Base-by-base conservation (phyloP, 2,888 invertebrate genomes). In the Dendrolimus pini region DNA sequence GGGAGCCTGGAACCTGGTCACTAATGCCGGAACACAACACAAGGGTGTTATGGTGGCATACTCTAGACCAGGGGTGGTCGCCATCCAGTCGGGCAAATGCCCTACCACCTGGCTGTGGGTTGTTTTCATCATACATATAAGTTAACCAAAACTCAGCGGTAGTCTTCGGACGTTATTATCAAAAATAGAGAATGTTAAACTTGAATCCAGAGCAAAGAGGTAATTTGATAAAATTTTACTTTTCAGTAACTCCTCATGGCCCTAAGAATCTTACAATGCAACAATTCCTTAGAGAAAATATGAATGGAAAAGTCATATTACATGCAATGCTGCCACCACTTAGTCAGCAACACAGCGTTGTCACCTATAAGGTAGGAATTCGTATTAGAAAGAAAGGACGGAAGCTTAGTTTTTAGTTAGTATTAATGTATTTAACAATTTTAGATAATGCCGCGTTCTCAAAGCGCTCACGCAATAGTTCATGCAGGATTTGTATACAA, bases 381-480 rank as follows among this genome's bases (percentile, higher is more conserved):
- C 61, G 61, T 52, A 68, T 66, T 55, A 30, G 30, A 30, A 30
- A 30, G 30, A 30, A 30, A 30, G 30, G 30, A 30, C 3, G 30
- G 30, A 30, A 30, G 30, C 30, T 30, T 30, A 30, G 6, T 30
- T 30, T 30, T 30, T 6, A 30, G 30, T 30, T 30, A 30, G 30
- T 30, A 30, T 30, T 30, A 3, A 30, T 30, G 30, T 30, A 6
- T 30, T 30, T 30, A 30, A 30, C 6, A 30, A 30, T 30, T 30
- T 30, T 30, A 95, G 95, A 92, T 95, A 54, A 94, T 94, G 92
- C 93, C 94, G 0, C 85, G 94, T 65, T 92, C 93, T 0, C 94
- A 95, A 82, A 95, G 94, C 71, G 92, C 94, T 0, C 95, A 95
- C 68, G 95, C 95, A 0, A 92, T 94, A 59, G 93, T 96, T 0